Conservation (phyloP, 64 coral and sea anemone species). For the Pocillopora verrucosa region DNA sequence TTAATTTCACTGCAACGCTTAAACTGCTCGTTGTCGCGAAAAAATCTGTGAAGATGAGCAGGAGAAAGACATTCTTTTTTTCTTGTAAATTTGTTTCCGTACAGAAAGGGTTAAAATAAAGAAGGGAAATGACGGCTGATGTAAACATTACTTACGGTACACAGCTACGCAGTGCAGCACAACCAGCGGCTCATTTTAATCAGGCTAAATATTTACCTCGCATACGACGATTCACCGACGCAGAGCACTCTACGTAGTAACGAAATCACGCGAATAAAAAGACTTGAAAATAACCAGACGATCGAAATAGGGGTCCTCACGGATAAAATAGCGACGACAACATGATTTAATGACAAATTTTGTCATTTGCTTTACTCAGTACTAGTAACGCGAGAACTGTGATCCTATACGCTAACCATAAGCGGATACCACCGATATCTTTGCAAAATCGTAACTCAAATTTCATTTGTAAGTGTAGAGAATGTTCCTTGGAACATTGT, state of each 20-base stretch:
- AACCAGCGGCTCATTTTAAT: background rate
- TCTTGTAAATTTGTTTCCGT: background rate
- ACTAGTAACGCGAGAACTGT: background rate
- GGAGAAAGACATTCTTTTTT: background rate
- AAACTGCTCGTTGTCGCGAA: background rate
- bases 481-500: background rate
- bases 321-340: background rate
- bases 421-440: background rate
- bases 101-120: background rate
- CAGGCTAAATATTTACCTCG: conserved; percentile 22
- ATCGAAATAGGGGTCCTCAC: background rate
- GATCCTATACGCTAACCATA: background rate
- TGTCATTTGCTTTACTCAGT: background rate
- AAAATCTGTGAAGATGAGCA: background rate
- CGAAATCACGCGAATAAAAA: conserved; percentile 35
- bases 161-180: background rate
- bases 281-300: background rate
- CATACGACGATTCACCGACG: background rate
- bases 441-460: background rate
- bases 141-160: background rate
- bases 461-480: background rate
- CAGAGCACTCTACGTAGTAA: background rate
- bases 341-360: background rate
- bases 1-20: background rate
- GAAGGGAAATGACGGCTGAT: background rate